These are phyloP conservation scores for Bungarus multicinctus DNA, from an alignment of 2,113 vertebrate genomes.

Conservation along the genomic window DNA sequence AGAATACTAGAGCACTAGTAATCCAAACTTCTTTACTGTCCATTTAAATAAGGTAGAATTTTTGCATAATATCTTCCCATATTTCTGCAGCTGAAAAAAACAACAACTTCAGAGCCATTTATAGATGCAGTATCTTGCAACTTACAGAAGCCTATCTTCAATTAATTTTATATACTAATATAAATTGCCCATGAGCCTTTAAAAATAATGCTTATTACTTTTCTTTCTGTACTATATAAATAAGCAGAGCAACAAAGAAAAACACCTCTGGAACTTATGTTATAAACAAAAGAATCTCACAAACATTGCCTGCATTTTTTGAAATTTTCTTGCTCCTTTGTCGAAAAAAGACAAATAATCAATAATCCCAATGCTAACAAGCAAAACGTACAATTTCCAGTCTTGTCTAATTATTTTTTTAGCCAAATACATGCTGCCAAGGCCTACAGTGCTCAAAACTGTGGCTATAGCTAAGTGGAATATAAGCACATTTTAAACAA, in stretches of 20 bases:
- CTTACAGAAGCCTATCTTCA: background rate
- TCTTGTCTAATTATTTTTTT: background rate
- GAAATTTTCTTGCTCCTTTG: background rate
- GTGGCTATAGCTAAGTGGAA: background rate
- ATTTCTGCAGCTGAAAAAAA: background rate
- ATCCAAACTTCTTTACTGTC: background rate
- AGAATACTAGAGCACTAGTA: background rate
- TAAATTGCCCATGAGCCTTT: background rate
- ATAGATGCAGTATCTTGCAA: background rate
- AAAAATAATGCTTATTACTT: background rate
- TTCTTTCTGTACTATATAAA: background rate
- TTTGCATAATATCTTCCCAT: background rate
- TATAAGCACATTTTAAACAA: background rate
- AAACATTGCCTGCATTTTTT: background rate
- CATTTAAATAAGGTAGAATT: background rate
- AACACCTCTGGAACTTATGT: background rate
- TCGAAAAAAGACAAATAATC: background rate
- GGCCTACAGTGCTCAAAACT: background rate
- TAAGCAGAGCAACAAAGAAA: background rate
- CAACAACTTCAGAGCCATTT: background rate
- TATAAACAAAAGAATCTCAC: background rate
- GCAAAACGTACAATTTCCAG: background rate
- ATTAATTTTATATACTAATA: background rate
- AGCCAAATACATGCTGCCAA: background rate
- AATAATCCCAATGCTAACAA: background rate